Base-by-base conservation (phyloP, 2,888 invertebrate species). In the Mythimna lalbum region DNA sequence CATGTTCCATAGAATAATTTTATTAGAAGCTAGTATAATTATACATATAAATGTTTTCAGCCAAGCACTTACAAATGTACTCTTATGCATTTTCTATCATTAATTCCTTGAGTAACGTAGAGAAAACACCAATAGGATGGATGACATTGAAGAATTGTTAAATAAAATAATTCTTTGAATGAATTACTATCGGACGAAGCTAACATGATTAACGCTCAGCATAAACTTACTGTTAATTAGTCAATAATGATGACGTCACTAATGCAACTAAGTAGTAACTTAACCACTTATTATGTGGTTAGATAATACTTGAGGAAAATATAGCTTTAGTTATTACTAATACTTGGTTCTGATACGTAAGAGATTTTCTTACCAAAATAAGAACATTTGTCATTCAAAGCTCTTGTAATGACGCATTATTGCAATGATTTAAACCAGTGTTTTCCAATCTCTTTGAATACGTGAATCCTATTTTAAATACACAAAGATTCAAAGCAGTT, bases 291-390 rank as follows among this genome's bases (percentile, higher is more conserved):
- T 31, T 71, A 27, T 62, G 52, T 10, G 47, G 53, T 62, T 47
- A 61, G 61, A 21, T 70, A 62, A 27, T 73, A 9, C 14, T 43
- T n/a, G 23, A 59, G 39, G 50, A 60, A 59, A 60, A 43, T 60
- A 52, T 31, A 33, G 6, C 19, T 19, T 2, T 14, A 21, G 19
- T 56, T 12, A 69, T 21, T 50, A 70, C 27, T 3, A 27, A 4
- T 57, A 31, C 50, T 50, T 69, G 9, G 27, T 36, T 36, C 14
- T n/a, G 33, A 69, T 69, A 47, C 21, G 23, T 50, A 27, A 64
- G 10, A 9, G 33, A 5, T 14, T 4, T 69, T 33, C 43, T 69
- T 33, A 55, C 55, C 12, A 69, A 10, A 19, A 52, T 68, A 14
- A 4, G 7, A 33, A 5, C 5, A n/a, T 57, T 33, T 23, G 33